Percentiles rank a stretch among this genome's conserved stretches.
Conservation (phyloP, 2,888 invertebrate species). For the Perdita meconis region DNA sequence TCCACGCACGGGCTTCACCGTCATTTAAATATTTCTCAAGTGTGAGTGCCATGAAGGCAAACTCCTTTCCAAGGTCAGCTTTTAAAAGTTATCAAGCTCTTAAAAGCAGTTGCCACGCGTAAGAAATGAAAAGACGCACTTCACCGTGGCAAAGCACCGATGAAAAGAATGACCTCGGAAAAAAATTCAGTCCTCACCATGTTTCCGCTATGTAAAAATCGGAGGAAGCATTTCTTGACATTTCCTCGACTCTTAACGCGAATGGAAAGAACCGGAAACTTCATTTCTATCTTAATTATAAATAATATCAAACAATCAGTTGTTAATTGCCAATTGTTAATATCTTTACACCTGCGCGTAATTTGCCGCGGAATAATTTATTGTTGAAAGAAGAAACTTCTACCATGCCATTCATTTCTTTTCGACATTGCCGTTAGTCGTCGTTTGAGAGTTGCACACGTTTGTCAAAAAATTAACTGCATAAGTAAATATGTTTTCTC, state of each 20-base stretch:
- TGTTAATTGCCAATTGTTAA: too few relatives aligned
- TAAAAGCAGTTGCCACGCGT: background rate
- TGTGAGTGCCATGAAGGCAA: background rate
- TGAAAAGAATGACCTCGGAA: constrained; percentile 8
- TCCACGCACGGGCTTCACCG: too few relatives aligned
- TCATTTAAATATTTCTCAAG: constrained; percentile 4
- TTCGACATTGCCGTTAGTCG: too few relatives aligned
- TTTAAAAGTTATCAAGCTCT: background rate
- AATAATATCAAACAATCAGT: background rate
- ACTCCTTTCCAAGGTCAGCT: background rate
- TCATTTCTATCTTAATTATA: background rate
- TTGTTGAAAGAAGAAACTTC: too few relatives aligned
- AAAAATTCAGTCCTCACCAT: background rate
- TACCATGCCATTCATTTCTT: too few relatives aligned
- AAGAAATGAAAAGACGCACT: constrained; percentile 7
- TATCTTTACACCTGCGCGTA: too few relatives aligned
- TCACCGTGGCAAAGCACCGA: constrained; percentile 11
- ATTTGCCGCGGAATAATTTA: too few relatives aligned
- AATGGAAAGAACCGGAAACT: background rate
- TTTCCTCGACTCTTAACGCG: background rate
- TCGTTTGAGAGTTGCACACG: too few relatives aligned
- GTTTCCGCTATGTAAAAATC: background rate
- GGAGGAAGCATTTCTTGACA: background rate
- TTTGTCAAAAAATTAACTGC: too few relatives aligned
- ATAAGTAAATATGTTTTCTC: too few relatives aligned